These are phyloP conservation scores for Monochamus saltuarius DNA, from an alignment of 1,140 invertebrate genomes.

Conservation along the genomic window DNA sequence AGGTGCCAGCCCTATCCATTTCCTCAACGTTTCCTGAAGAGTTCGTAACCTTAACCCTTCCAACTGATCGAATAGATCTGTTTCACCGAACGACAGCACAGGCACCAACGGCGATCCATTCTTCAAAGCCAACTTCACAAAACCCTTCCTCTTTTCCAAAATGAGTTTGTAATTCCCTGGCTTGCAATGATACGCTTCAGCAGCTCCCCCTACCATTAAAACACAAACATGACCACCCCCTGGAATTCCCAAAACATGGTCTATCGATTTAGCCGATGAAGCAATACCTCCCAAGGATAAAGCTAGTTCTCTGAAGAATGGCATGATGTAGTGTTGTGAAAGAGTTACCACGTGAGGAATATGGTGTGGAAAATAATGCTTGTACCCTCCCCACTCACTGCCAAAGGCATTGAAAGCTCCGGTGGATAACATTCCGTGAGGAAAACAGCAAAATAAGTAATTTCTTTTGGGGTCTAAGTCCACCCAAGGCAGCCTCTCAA, in stretches of 20 bases:
- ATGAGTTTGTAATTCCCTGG: slow-evolving; percentile 71
- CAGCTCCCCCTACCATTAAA: slow-evolving; percentile 79
- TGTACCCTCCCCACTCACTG: slow-evolving; percentile 62
- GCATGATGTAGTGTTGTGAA: slow-evolving; percentile 77
- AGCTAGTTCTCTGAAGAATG: slow-evolving; percentile 76
- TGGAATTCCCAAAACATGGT: slow-evolving; percentile 54
- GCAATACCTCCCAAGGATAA: slow-evolving; percentile 62
- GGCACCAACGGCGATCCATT: slow-evolving; percentile 82
- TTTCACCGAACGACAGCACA: slow-evolving; percentile 89
- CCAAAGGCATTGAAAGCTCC: slow-evolving; percentile 78
- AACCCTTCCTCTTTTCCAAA: slow-evolving; percentile 74
- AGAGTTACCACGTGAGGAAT: slow-evolving; percentile 72
- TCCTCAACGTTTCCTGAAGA: slow-evolving; percentile 70
- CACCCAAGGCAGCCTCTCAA: slow-evolving; percentile 77
- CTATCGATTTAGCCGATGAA: slow-evolving; percentile 58
- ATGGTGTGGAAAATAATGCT: slow-evolving; percentile 76
- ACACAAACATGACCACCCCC: slow-evolving; percentile 63
- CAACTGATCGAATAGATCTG: slow-evolving; percentile 80
- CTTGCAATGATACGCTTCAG: slow-evolving; percentile 72
- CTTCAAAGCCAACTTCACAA: slow-evolving; percentile 75
- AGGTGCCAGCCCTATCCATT: slow-evolving; percentile 73
- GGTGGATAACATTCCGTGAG: slow-evolving; percentile 82
- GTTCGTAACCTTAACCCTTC: slow-evolving; percentile 67
- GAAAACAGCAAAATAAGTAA: slow-evolving; percentile 86
- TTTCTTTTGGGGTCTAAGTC: slow-evolving; percentile 76